A percentile compares a stretch with the other conserved stretches of the same genome.
Conservation (phyloP, 2,888 invertebrate genomes). For the Himalopsyche tibetana region DNA sequence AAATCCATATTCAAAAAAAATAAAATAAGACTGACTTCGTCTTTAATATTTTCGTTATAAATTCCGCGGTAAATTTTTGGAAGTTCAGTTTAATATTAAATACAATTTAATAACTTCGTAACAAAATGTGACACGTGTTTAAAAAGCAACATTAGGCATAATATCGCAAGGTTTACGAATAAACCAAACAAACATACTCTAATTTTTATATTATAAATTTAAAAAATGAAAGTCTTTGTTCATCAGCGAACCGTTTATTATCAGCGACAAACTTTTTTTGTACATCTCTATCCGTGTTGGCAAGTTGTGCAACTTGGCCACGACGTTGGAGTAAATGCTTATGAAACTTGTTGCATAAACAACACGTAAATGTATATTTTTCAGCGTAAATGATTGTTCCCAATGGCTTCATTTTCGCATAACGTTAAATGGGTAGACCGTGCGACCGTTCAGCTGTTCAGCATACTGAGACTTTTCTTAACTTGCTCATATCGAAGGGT, state of each 20-base stretch:
- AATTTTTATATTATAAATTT: no score
- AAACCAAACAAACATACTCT: no score
- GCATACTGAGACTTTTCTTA: no score
- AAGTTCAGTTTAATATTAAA: no score
- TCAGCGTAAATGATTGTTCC: slow-evolving; percentile 64
- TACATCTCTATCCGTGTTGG: neutral
- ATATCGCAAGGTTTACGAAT: no score
- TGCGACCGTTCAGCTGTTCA: neutral
- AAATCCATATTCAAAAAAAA: no score
- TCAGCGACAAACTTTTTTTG: neutral
- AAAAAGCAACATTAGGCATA: no score
- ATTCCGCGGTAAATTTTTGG: no score
- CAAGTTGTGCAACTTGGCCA: neutral
- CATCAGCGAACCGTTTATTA: neutral
- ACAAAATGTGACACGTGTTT: no score
- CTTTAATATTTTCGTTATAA: neutral
- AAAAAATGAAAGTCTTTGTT: neutral
- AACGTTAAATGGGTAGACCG: neutral
- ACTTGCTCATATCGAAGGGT: no score
- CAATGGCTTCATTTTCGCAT: slow-evolving; percentile 46
- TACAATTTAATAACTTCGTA: no score
- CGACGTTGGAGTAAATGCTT: slow-evolving; percentile 46
- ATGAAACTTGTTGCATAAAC: slow-evolving; percentile 65
- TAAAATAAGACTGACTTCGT: no score
- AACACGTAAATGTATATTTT: slow-evolving; percentile 62